phyloP scores from a whole-genome alignment of 1,140 invertebrate species.

The Anastatus disparis region DNA sequence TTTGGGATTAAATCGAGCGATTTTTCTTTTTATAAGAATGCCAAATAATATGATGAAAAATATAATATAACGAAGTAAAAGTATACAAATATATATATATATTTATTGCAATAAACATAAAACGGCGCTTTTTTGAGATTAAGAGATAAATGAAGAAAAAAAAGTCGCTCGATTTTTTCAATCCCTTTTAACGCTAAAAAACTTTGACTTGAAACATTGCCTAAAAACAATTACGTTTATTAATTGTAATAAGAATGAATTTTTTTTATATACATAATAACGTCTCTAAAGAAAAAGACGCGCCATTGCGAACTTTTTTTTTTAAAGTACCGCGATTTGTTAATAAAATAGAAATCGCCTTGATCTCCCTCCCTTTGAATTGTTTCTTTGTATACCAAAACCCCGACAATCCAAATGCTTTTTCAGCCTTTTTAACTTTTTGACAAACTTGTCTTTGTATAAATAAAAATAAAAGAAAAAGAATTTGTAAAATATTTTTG shows the following conservation, averaged over 20 bases:
- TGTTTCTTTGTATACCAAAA: not conserved
- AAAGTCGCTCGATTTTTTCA: constrained; percentile 32
- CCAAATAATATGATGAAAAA: constrained; percentile 25
- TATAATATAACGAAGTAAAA: not conserved
- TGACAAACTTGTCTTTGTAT: not conserved
- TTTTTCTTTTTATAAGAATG: constrained; percentile 5
- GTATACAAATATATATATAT: not conserved
- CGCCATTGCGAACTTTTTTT: constrained; percentile 1
- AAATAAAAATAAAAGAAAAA: no score
- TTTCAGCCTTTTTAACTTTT: constrained; percentile 7
- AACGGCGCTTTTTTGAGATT: constrained; percentile 31
- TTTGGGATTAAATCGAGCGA: constrained; percentile 16
- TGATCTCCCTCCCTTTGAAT: constrained; percentile 11
- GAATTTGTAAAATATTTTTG: not conserved
- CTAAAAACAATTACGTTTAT: constrained; percentile 37
- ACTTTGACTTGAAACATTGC: constrained; percentile 38
- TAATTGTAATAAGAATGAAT: constrained; percentile 22
- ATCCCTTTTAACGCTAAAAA: constrained; percentile 25
- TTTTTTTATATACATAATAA: constrained; percentile 11
- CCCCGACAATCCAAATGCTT: not conserved
- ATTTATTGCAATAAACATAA: constrained; percentile 33
- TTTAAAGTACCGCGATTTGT: not conserved
- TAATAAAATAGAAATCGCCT: not conserved
- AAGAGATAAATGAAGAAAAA: not conserved
- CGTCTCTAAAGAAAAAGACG: constrained; percentile 14